Evolutionary conservation across 2,888 invertebrate species (phyloP), one percentile per base, ranked within the genome.

Genomic region (Macrophya alboannulata): DNA sequence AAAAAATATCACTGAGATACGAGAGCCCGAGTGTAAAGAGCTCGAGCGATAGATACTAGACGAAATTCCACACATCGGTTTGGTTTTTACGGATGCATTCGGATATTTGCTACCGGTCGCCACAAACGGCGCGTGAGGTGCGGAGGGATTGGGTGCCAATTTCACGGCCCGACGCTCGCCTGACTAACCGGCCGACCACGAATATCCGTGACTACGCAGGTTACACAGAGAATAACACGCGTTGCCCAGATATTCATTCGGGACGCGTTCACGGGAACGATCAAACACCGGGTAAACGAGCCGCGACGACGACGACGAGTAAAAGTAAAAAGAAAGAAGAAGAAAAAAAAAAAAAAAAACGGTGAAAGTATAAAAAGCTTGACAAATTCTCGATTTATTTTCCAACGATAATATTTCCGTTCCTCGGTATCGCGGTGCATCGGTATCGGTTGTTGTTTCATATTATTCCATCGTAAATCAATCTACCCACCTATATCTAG

Each of bases 131-230:
- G 25, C n/a, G 37, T 8, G 37, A 51, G 6, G 37, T 9, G 40
- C 40, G 59, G 43, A 21, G 81, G 62, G 62, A 89, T 90, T 89
- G 88, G 88, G 88, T 89, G 91, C 91, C 92, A 93, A 93, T 93
- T 93, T 93, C 92, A 92, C 91, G 93, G 90, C 92, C 89, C 91
- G 92, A 90, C 90, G 91, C 92, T 88, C 90, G 86, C 87, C 89
- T 90, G 91, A 91, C 92, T 92, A 92, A 92, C 92, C 91, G 89
- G 90, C 89, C 89, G 88, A 88, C 89, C 89, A 88, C 89, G 88
- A 59, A 84, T 84, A 55, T 74, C 84, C 84, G 84, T 74, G 51
- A 43, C 65, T 83, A 45, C 65, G 37, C 17, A 31, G 51, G 55
- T 40, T 76, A 48, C 48, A 37, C 71, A 9, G 37, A 25, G 71